Evolutionary conservation across 2,888 invertebrate genomes (phyloP).

Genomic region (Drosophila putrida): DNA sequence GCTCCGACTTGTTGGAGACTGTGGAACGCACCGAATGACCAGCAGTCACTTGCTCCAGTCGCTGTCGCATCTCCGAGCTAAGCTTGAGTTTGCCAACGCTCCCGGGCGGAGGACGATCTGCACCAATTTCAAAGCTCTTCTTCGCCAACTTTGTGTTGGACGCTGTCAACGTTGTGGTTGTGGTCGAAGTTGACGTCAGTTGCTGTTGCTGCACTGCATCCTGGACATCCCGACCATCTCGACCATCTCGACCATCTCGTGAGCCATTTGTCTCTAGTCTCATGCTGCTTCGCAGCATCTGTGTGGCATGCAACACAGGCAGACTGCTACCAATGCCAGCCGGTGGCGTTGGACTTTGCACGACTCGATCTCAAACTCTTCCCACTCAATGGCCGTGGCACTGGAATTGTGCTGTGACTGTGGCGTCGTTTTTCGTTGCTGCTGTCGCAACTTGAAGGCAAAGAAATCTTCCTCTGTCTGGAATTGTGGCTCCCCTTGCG

Average conservation of each 20-base stretch:
- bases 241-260: conserved; percentile 10
- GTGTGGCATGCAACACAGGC: too few relatives aligned
- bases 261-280: conserved; percentile 73
- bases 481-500: conserved; percentile 90
- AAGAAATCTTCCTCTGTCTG: conserved; percentile 93
- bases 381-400: conserved; percentile 91
- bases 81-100: conserved; percentile 96
- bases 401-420: conserved; percentile 86
- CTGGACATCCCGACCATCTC: conserved; percentile 29
- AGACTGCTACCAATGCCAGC: conserved; percentile 63
- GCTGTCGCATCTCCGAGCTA: conserved; percentile 96
- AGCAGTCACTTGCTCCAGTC: conserved; percentile 94
- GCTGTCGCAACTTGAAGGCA: conserved; percentile 94
- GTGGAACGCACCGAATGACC: conserved; percentile 94
- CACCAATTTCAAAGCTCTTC: conserved; percentile 92
- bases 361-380: conserved; percentile 92
- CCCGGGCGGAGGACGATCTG: conserved; percentile 92
- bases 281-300: conserved; percentile 4
- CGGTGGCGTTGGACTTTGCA: conserved; percentile 81
- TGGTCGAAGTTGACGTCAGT: conserved; percentile 3
- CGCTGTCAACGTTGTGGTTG: conserved; percentile 39
- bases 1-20: conserved; percentile 90
- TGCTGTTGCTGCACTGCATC: conserved; percentile 21
- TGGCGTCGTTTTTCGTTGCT: conserved; percentile 92
- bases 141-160: conserved; percentile 70